Percentiles rank a stretch among this genome's conserved stretches.
Conservation (phyloP, 2,797 vertebrate genomes). For the Gymnopithys bicolor region DNA sequence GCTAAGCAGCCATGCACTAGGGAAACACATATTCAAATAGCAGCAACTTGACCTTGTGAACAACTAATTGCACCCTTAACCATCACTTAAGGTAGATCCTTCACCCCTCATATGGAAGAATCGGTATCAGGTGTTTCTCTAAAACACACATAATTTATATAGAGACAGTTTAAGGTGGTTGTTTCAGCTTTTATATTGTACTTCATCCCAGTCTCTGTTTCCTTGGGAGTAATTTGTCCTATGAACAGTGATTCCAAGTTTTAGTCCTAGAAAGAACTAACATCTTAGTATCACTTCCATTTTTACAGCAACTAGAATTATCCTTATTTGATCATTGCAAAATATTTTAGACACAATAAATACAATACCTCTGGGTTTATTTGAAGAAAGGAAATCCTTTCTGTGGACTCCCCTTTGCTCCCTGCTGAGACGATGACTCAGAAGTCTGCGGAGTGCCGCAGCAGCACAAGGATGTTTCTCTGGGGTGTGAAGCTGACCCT, state of each 20-base stretch:
- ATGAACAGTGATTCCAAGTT: not conserved
- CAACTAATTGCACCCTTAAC: not conserved
- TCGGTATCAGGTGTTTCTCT: not conserved
- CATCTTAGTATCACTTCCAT: not conserved
- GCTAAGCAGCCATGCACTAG: not conserved
- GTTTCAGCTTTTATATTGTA: not conserved
- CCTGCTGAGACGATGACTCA: not conserved
- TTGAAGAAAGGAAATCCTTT: conserved; percentile 13
- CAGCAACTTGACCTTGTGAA: not conserved
- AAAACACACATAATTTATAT: not conserved
- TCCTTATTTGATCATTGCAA: not conserved
- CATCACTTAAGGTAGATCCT: not conserved
- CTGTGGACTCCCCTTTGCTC: not conserved
- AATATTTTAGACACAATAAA: not conserved
- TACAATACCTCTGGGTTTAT: not conserved
- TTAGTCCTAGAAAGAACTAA: not conserved
- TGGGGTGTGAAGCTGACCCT: not conserved
- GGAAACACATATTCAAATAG: not conserved
- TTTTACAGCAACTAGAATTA: not conserved
- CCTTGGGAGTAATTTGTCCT: not conserved
- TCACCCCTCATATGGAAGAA: not conserved
- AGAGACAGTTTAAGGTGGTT: not conserved
- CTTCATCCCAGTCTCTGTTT: not conserved
- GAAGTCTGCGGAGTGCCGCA: not conserved
- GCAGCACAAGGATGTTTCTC: not conserved